Evolutionary conservation across 2,888 invertebrate species (phyloP).

Genomic region (Thereva unica): DNA sequence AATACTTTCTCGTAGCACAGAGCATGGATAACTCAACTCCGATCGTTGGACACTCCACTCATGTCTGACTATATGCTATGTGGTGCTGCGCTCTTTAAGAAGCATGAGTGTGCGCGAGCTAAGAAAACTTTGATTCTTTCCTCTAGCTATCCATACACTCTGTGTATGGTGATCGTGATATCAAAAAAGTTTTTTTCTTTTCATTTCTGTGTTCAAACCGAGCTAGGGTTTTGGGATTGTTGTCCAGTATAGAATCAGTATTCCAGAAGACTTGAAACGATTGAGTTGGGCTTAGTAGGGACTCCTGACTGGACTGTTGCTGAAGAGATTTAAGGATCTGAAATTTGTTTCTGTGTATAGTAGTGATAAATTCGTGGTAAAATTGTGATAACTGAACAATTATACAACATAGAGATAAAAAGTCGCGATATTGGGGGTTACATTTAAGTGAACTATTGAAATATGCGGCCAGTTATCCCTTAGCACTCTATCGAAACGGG

Average conservation of each 20-base stretch:
- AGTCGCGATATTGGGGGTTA: conserved; percentile 41
- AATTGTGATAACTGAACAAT: background rate
- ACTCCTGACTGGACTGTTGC: background rate
- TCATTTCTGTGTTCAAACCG: conserved; percentile 23
- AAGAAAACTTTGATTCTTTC: background rate
- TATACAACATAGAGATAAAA: background rate
- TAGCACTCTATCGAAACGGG: conserved; percentile 54
- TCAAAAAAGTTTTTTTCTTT: conserved; percentile 9
- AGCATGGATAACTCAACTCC: no score
- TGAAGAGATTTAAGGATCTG: conserved; percentile 1
- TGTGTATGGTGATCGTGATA: conserved; percentile 23
- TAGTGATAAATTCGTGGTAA: background rate
- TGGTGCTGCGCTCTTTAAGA: conserved; percentile 12
- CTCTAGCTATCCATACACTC: background rate
- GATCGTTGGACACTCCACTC: no score
- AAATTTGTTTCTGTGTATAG: conserved; percentile 4
- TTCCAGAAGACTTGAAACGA: conserved; percentile 45
- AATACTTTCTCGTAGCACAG: no score
- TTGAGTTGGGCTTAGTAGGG: conserved; percentile 41
- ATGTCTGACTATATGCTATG: no score
- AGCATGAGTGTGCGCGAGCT: conserved; percentile 32
- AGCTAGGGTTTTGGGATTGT: conserved; percentile 39
- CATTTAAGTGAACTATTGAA: conserved; percentile 47
- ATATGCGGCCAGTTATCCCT: conserved; percentile 54
- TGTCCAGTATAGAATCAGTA: conserved; percentile 43